Base-by-base conservation (phyloP, 2,797 vertebrate genomes). In the Bovichtus variegatus region DNA sequence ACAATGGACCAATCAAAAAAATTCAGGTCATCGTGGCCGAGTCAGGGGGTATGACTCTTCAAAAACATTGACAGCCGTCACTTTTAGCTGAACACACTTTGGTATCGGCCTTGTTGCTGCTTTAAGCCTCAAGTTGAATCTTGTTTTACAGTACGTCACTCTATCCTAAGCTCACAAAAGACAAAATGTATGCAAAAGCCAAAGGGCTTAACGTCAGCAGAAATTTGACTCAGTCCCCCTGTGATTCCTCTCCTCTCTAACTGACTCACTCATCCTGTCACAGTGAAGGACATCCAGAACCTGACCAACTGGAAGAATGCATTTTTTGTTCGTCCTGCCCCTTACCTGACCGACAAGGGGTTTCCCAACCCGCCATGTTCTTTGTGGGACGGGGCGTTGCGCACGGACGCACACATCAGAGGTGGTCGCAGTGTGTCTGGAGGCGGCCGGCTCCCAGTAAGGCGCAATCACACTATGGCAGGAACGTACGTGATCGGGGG, bases 21-120 rank as follows among this genome's bases (percentile, higher is more conserved):
- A 95, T 99, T 55, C 98, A 99, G 94, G 95, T 99, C 93, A 97
- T 99, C 86, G 96, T 98, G 73, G 94, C 95, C 40, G 98, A 99
- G 94, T 95, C 95, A 51, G 96, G 95, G 95, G 98, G 98, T 99
- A 97, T 68, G 86, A 87, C 59, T 80, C 77, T 76, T 85, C 60
- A 60, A 40, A 79, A 82, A 86, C 75, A 82, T 71, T 85, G 80
- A 87, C 74, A 87, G 55, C 34, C 44, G 63, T 87, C 82, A 80
- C 78, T 78, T 82, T 77, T 58, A 78, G 58, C 81, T 81, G 8
- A 73, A 87, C 55, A 47, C 58, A 67, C 46, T 80, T 64, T 34
- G 54, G 68, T 54, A 8, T 68, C 11, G 1, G 34, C 9, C 34
- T 49, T 67, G 57, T 44, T 71, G 76, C 15, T 53, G 19, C 67